Evolutionary conservation across 2,797 vertebrate genomes (phyloP).

Genomic region (Scarus forsteni): DNA sequence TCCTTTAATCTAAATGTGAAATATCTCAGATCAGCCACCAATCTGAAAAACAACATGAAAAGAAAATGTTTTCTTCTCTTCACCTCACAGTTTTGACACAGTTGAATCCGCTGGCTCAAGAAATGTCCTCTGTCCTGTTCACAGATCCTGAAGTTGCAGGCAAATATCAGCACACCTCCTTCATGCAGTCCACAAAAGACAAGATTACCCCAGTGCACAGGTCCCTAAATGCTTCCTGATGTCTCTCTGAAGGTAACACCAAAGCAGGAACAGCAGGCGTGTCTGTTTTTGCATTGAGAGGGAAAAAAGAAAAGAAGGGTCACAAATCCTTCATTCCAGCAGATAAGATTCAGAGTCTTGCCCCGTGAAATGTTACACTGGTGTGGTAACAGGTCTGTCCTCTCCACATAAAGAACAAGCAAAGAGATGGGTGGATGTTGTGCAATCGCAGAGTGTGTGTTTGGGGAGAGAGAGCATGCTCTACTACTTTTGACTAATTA

Average conservation of each 20-base stretch:
- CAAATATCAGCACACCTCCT: conserved; percentile 23
- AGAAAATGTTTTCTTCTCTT: conserved; percentile 8
- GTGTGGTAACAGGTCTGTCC: conserved; percentile 48
- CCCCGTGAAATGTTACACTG: conserved; percentile 40
- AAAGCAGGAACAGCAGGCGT: conserved; percentile 14
- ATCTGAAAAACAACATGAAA: background rate
- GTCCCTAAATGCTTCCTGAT: conserved; percentile 21
- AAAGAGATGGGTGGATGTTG: conserved; percentile 44
- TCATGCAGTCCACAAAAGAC: conserved; percentile 14
- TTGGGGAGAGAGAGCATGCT: conserved; percentile 62
- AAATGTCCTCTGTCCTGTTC: conserved; percentile 20
- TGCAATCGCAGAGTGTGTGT: conserved; percentile 45
- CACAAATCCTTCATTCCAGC: conserved; percentile 33
- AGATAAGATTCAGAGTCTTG: conserved; percentile 47
- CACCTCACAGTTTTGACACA: conserved; percentile 51
- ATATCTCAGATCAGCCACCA: background rate
- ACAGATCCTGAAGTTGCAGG: conserved; percentile 29
- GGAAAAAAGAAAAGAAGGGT: conserved; percentile 27
- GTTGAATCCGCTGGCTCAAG: conserved; percentile 7
- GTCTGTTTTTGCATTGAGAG: background rate
- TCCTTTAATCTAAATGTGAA: background rate
- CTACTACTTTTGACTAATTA: conserved; percentile 81
- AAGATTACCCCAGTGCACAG: conserved; percentile 23
- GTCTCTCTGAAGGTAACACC: conserved; percentile 35
- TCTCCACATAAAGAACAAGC: conserved; percentile 13